Evolutionary conservation across 2,797 vertebrate species (phyloP), one percentile per base, ranked within the genome.

Genomic region (Vultur gryphus): DNA sequence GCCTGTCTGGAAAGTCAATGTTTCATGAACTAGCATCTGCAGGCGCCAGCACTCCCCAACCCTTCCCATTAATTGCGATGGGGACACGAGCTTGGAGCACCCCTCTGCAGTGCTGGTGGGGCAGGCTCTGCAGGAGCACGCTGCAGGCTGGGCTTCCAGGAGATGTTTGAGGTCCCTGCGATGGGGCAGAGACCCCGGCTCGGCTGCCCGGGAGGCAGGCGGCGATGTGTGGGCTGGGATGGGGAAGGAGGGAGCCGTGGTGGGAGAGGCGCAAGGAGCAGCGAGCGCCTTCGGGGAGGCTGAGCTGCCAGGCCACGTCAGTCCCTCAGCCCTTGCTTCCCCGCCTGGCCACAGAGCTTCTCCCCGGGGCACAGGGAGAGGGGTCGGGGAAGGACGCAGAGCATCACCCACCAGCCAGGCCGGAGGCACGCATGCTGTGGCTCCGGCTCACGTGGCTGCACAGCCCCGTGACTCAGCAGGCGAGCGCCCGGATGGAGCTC

Each of bases 351-450:
- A 11, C 72, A 5, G 69, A 54, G 58, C 84, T 71, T 35, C 33
- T 59, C 67, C 67, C 72, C 0, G 0, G 21, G 54, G 4, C 6
- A 1, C 1, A 2, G 18, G 48, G n/a, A 69, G 55, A 54, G 62
- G 83, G 83, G 35, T 59, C 20, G 1, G 46, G 83, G 65, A n/a
- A 69, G 75, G 75, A 81, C 57, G 1, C 13, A 0, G 66, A 84
- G 70, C 79, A 52, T 70, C 57, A 10, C 61, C 52, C 6, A 0
- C 26, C 48, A 6, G 87, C 57, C 39, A 2, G 52, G 61, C 80
- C 0, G 0, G 58, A 83, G 81, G 78, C 78, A 39, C 24, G 0
- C 58, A 7, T 2, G 3, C 71, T n/a, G 7, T 13, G 16, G 77
- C 70, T 46, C 8, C 0, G 4, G 65, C 66, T 89, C 51, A 2